A percentile compares a stretch with the other conserved stretches of the same genome.
Evolutionary conservation across 1,140 invertebrate genomes (phyloP).

Genomic region (Achatina immaculata): DNA sequence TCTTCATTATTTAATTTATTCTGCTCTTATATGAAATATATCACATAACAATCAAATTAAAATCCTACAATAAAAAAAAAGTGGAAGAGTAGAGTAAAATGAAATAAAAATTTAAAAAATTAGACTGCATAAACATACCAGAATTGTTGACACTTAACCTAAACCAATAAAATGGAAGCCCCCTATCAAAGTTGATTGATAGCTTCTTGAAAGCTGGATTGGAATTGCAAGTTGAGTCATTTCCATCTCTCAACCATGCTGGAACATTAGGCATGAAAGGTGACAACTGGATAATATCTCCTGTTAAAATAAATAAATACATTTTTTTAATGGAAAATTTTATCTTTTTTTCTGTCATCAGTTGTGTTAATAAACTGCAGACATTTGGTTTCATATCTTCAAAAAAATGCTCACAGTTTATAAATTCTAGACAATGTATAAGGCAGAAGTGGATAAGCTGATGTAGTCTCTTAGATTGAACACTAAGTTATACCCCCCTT

Average conservation of each 20-base stretch:
- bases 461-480: no score
- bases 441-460: no score
- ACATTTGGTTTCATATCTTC: no score
- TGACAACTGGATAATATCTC: not conserved
- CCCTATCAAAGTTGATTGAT: not conserved
- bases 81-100: not conserved
- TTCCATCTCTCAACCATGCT: not conserved
- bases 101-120: not conserved
- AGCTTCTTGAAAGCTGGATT: not conserved
- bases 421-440: no score
- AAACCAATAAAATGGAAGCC: not conserved
- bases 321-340: not conserved
- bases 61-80: no score
- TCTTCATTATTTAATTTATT: no score
- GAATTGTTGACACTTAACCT: not conserved
- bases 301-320: not conserved
- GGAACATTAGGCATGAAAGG: not conserved
- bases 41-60: no score
- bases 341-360: no score
- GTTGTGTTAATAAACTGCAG: no score
- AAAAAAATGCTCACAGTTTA: no score
- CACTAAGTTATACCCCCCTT: no score
- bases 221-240: not conserved
- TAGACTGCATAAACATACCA: not conserved
- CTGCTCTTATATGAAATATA: no score